These are phyloP conservation scores for Sesia bembeciformis DNA, from an alignment of 2,888 invertebrate genomes.

Conservation along the genomic window DNA sequence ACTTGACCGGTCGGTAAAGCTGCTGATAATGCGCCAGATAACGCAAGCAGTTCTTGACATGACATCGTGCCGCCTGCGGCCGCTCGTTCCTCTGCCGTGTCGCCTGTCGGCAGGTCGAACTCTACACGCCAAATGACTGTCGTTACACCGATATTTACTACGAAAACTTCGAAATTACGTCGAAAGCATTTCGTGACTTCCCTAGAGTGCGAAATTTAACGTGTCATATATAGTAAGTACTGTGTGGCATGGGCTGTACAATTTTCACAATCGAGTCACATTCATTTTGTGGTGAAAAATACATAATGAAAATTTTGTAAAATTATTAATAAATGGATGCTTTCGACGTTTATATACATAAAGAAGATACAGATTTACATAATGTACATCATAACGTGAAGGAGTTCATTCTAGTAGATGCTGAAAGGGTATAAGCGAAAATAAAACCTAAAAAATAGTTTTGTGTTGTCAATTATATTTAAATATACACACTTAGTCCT, in stretches of 20 bases:
- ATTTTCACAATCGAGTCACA: not conserved
- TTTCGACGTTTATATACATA: not conserved
- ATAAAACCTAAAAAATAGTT: constrained; percentile 13
- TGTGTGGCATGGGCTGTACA: not conserved
- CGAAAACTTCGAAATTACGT: not conserved
- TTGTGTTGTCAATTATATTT: not conserved
- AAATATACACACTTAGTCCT: not conserved
- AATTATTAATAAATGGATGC: not conserved
- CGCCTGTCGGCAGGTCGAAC: constrained; percentile 69
- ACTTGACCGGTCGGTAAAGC: constrained; percentile 91
- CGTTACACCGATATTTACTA: not conserved
- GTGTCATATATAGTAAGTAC: not conserved
- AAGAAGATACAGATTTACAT: not conserved
- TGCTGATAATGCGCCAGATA: constrained; percentile 93
- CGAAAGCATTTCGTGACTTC: constrained; percentile 7
- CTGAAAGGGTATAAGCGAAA: constrained; percentile 18
- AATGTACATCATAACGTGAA: not conserved
- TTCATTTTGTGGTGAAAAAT: too few species aligned
- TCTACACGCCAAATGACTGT: constrained; percentile 38
- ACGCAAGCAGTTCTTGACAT: constrained; percentile 92
- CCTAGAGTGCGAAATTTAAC: not conserved
- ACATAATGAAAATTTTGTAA: not conserved
- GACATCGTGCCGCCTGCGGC: constrained; percentile 79
- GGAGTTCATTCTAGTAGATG: not conserved
- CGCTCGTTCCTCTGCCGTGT: constrained; percentile 53